These are phyloP conservation scores for Pterostichus madidus DNA, from an alignment of 2,888 invertebrate genomes.

Conservation along the genomic window DNA sequence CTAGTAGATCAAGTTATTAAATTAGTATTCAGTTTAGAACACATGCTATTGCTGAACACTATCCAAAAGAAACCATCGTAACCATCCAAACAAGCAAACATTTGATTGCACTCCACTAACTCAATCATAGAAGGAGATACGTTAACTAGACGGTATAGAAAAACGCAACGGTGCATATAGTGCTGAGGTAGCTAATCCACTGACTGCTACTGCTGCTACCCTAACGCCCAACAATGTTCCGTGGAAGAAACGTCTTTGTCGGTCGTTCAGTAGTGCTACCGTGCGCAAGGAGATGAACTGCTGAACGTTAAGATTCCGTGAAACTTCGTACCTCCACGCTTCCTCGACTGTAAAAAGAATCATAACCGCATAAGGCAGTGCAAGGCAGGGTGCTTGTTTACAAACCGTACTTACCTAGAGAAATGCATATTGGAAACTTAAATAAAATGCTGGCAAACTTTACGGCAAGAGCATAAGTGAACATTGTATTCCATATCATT, in stretches of 20 bases:
- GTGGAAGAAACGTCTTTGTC: neutral
- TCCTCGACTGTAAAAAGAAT: constrained; percentile 47
- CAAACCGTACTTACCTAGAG: neutral
- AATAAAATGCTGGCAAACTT: too few species aligned
- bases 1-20: too few species aligned
- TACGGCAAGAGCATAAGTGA: too few species aligned
- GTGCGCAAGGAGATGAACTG: constrained; percentile 26
- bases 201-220: neutral
- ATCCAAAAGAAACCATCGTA: too few species aligned
- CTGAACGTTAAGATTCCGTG: constrained; percentile 37
- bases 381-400: neutral
- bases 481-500: too few species aligned
- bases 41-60: too few species aligned
- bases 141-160: constrained; percentile 36
- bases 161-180: constrained; percentile 39
- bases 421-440: too few species aligned
- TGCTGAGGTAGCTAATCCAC: neutral
- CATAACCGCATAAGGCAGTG: constrained; percentile 41
- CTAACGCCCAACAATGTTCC: neutral
- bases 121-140: constrained; percentile 27
- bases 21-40: too few species aligned
- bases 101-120: constrained; percentile 24
- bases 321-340: constrained; percentile 27
- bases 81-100: neutral
- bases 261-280: constrained; percentile 7